A percentile compares a stretch with the other conserved stretches of the same genome.
Conservation (phyloP, 2,888 invertebrate species). For the Eumacrocentrus americanus region DNA sequence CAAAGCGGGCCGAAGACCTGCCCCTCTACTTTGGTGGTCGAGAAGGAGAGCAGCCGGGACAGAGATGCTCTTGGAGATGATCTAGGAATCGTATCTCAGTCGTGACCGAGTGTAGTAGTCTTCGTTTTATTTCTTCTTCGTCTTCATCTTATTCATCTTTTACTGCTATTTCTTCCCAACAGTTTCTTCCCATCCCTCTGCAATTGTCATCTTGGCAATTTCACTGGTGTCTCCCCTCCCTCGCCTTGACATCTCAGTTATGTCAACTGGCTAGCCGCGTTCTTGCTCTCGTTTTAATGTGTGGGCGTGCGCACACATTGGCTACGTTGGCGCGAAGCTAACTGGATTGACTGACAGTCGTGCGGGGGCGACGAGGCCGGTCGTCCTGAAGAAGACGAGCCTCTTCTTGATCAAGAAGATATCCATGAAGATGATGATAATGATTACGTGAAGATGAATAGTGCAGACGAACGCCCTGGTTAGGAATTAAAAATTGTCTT, state of each 20-base stretch:
- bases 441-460: constrained; percentile 3
- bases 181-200: background rate
- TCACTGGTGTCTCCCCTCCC: background rate
- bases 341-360: constrained; percentile 28
- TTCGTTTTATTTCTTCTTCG: constrained; percentile 10
- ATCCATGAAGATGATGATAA: background rate
- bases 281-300: constrained; percentile 40
- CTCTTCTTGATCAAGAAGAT: no score
- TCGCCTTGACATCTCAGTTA: constrained; percentile 40
- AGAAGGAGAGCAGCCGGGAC: constrained; percentile 19
- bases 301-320: constrained; percentile 32
- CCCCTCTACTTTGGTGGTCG: constrained; percentile 19
- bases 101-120: constrained; percentile 4
- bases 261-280: constrained; percentile 22
- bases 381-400: constrained; percentile 18
- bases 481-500: constrained; percentile 1
- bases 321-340: constrained; percentile 15
- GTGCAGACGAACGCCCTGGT: constrained; percentile 17
- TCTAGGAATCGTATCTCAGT: constrained; percentile 13
- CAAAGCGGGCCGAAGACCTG: constrained; percentile 15
- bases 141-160: constrained; percentile 5
- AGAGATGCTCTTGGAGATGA: constrained; percentile 21
- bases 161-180: constrained; percentile 13
- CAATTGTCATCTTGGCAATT: constrained; percentile 21
- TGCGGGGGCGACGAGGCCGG: constrained; percentile 33